Evolutionary conservation across 2,113 vertebrate species (phyloP).

Genomic region (Pelodiscus sinensis): DNA sequence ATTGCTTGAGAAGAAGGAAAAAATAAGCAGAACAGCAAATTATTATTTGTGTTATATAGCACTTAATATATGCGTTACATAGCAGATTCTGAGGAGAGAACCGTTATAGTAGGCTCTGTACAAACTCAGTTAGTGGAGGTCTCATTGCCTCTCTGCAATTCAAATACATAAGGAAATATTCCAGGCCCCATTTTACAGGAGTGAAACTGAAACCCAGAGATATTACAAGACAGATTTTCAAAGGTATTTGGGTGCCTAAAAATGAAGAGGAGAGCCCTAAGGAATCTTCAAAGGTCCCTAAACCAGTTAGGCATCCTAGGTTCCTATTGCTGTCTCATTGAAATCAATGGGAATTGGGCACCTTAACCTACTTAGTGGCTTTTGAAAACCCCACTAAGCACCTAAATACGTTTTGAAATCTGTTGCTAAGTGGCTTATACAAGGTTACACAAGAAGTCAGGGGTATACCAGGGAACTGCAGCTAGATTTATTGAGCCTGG

Average conservation of each 20-base stretch:
- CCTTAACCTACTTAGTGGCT: background rate
- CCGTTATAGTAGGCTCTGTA: background rate
- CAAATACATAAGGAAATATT: background rate
- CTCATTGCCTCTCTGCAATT: background rate
- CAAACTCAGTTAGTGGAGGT: background rate
- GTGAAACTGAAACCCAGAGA: background rate
- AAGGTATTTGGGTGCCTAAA: background rate
- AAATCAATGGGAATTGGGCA: background rate
- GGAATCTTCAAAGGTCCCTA: background rate
- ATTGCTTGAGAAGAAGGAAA: background rate
- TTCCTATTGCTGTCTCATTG: background rate
- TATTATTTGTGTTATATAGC: background rate
- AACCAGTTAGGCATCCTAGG: background rate
- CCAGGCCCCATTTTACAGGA: background rate
- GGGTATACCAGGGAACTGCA: background rate
- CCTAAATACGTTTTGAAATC: background rate
- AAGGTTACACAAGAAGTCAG: background rate
- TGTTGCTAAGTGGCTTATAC: background rate
- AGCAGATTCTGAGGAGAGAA: background rate
- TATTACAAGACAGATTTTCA: background rate
- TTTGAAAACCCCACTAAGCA: background rate
- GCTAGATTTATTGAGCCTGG: background rate
- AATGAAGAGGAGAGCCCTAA: background rate
- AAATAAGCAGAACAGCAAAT: background rate
- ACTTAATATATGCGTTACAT: background rate